phyloP scores from a whole-genome alignment of 2,113 vertebrate species.

The Micromys minutus region DNA sequence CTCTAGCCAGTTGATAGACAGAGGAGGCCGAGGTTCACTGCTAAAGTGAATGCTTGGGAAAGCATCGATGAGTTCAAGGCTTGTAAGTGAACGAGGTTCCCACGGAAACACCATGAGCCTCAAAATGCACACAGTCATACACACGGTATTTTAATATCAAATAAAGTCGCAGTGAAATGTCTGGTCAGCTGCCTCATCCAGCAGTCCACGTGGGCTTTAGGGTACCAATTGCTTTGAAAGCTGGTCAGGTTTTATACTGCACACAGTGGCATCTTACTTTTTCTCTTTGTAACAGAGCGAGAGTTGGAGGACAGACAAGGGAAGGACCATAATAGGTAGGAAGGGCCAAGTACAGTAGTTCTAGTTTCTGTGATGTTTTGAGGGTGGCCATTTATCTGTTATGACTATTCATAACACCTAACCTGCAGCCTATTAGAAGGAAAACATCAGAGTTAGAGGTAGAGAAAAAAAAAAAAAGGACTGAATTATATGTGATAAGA shows the following conservation, averaged over 20 bases:
- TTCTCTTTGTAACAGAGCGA: neutral
- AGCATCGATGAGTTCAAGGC: neutral
- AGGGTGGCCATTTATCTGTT: neutral
- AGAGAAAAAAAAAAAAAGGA: neutral
- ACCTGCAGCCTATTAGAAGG: neutral
- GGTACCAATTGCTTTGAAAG: neutral
- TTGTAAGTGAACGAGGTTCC: neutral
- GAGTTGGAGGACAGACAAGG: neutral
- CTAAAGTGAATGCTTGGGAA: slow-evolving; percentile 53
- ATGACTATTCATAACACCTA: neutral
- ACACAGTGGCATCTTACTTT: neutral
- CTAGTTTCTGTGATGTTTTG: neutral
- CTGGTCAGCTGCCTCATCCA: neutral
- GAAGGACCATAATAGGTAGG: too few species aligned
- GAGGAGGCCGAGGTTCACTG: neutral
- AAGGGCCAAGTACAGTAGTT: fast-evolving
- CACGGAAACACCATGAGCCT: neutral
- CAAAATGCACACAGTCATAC: neutral
- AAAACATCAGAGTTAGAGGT: neutral
- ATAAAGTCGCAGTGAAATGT: neutral
- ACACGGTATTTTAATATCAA: neutral
- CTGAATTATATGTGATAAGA: neutral
- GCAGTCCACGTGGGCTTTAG: neutral
- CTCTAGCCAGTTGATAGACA: slow-evolving; percentile 23
- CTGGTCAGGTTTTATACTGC: neutral